Conservation (phyloP, 2,888 invertebrate genomes). For the Archaeoteleia sp. region DNA sequence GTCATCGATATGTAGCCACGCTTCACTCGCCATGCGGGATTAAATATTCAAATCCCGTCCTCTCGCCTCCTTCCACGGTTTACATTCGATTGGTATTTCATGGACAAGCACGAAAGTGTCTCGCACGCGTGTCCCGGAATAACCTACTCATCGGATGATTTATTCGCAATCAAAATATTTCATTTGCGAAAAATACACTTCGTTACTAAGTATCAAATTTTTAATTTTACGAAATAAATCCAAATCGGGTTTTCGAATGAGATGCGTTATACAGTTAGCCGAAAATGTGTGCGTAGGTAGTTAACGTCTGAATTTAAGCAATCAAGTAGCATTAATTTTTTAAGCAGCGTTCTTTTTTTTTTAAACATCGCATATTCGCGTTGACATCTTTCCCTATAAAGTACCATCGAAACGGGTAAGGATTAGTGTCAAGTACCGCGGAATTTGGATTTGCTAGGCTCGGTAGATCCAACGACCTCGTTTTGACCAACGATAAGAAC, state of each 20-base stretch:
- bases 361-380: background rate
- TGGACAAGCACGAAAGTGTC: conserved; percentile 20
- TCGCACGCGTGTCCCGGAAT: background rate
- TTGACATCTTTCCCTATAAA: conserved; percentile 3
- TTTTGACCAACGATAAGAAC: conserved; percentile 6
- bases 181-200: no score
- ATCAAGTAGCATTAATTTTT: no score
- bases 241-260: no score
- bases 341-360: background rate
- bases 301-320: no score
- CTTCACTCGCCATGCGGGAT: conserved; percentile 52
- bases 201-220: no score
- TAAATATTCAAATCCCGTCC: conserved; percentile 56
- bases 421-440: conserved; percentile 21
- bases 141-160: no score
- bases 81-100: conserved; percentile 53
- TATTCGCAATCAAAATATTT: no score
- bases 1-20: conserved; percentile 59
- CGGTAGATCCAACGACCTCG: conserved; percentile 6
- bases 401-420: conserved; percentile 7
- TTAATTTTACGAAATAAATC: no score
- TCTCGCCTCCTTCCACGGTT: conserved; percentile 32
- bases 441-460: background rate
- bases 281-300: no score
- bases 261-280: no score